Base-by-base conservation (phyloP, 2,888 invertebrate species). In the Maniola hyperantus region DNA sequence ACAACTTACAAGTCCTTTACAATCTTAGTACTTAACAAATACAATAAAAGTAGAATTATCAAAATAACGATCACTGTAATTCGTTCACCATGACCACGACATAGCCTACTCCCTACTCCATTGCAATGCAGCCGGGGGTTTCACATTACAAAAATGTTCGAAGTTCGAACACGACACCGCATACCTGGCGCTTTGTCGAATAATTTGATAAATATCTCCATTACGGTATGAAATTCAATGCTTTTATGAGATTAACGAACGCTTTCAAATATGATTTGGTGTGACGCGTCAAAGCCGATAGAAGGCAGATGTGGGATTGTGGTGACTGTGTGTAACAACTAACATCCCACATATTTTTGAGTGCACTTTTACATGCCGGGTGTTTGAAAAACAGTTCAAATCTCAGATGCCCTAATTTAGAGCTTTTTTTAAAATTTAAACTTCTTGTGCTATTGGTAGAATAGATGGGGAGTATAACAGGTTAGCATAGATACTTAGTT, bases 181-280 rank as follows among this genome's bases (percentile, higher is more conserved):
- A 44, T 71, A 74, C 78, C 75, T 76, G 74, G 72, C 64, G 70
- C 72, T 74, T 74, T 76, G 72, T 69, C 67, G 73, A 66, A 76
- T 80, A 78, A 79, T 80, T 77, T 75, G 79, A 80, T 79, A 78
- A 81, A 79, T 79, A 79, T 80, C 79, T 78, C 76, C 73, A 71
- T 77, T 72, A 68, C 73, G 72, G 69, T 71, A 70, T 74, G 76
- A 73, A 76, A 76, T 77, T 73, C 71, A 72, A 76, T 72, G 73
- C 78, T 76, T 78, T 80, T 78, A 75, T 77, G 77, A 73, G 73
- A 79, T 76, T 77, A 77, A 73, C 72, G 71, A 70, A 70, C 59
- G 72, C 75, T 74, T 77, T 77, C 73, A 77, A 76, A 75, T 73
- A 73, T 74, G 71, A 77, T 76, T 75, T 73, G 65, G 64, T 73